phyloP scores from a whole-genome alignment of 2,113 vertebrate genomes.

The Psilopogon haemacephalus region DNA sequence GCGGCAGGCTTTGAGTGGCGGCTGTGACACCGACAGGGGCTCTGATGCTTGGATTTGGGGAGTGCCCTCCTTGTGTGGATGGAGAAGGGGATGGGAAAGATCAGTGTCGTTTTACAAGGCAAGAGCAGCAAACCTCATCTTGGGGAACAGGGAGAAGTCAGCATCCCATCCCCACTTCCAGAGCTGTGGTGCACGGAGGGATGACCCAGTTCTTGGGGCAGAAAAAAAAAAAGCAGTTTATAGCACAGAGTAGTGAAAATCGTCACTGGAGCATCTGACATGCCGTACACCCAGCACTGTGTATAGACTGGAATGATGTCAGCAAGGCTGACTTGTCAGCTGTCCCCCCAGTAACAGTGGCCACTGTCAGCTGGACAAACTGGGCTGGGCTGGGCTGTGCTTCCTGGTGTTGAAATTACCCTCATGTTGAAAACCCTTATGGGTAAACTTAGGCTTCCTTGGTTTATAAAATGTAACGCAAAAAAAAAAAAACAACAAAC shows the following conservation, averaged over 20 bases:
- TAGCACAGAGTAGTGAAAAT: rapidly evolving
- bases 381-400: rapidly evolving
- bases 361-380: background rate
- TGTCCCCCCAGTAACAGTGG: no score
- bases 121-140: rapidly evolving
- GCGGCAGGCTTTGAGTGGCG: background rate
- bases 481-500: background rate
- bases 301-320: background rate
- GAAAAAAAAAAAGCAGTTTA: background rate
- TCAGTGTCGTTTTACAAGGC: rapidly evolving
- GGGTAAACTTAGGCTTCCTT: background rate
- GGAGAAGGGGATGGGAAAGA: background rate
- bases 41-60: rapidly evolving
- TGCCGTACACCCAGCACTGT: rapidly evolving
- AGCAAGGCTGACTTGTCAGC: rapidly evolving
- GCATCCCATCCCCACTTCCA: no score
- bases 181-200: background rate
- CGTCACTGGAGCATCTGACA: rapidly evolving
- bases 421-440: rapidly evolving
- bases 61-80: rapidly evolving
- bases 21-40: rapidly evolving
- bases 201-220: background rate
- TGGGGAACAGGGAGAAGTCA: background rate
- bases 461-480: rapidly evolving
- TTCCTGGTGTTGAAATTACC: background rate